phyloP scores from a whole-genome alignment of 2,797 vertebrate genomes.

The Dermochelys coriacea region DNA sequence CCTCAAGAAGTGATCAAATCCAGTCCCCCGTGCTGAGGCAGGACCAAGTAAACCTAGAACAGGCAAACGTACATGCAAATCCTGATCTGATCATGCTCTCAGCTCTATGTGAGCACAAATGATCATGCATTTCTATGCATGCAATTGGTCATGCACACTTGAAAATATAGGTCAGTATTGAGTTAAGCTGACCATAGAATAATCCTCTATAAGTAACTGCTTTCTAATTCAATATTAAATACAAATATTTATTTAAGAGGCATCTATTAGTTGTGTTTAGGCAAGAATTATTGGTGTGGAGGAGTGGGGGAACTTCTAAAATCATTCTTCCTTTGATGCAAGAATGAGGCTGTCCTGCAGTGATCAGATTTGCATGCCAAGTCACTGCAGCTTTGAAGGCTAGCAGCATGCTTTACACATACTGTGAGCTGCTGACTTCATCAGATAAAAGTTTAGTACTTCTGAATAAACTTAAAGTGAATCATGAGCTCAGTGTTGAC shows the following conservation, averaged over 20 bases:
- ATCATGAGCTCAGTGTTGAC: conserved; percentile 46
- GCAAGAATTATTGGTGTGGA: conserved; percentile 54
- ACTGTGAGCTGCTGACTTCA: conserved; percentile 69
- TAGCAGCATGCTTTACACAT: conserved; percentile 48
- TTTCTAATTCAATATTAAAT: conserved; percentile 62
- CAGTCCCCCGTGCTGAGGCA: neutral
- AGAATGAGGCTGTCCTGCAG: conserved; percentile 71
- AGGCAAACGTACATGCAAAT: neutral
- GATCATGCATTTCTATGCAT: neutral
- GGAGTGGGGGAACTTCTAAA: conserved; percentile 41
- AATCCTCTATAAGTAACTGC: conserved; percentile 28
- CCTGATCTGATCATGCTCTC: neutral
- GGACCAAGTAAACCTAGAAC: neutral
- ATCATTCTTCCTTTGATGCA: conserved; percentile 77
- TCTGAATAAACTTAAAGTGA: conserved; percentile 68
- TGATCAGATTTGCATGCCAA: conserved; percentile 75
- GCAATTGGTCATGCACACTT: neutral
- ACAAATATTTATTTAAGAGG: conserved; percentile 59
- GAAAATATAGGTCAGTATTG: conserved; percentile 26
- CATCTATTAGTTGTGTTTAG: conserved; percentile 56
- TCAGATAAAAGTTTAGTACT: conserved; percentile 63
- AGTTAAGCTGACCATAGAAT: neutral
- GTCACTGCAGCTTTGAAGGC: conserved; percentile 71
- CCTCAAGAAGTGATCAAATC: neutral
- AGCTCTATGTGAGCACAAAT: neutral